phyloP scores from a whole-genome alignment of 2,797 vertebrate species.

The Amblyopsis hoosieri region DNA sequence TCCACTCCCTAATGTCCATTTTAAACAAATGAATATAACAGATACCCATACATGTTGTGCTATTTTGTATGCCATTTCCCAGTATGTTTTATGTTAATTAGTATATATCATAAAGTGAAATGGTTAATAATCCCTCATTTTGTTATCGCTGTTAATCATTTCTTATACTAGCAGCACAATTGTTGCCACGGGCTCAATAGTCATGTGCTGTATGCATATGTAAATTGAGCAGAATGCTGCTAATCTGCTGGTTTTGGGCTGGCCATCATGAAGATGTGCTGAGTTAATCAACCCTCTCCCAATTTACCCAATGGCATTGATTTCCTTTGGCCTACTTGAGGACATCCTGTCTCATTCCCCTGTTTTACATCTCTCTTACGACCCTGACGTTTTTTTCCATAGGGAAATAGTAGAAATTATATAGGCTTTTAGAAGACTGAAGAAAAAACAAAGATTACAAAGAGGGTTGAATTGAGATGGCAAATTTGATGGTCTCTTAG shows the following conservation, averaged over 20 bases:
- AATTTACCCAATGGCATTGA: constrained; percentile 17
- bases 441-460: constrained; percentile 28
- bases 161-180: too few species aligned
- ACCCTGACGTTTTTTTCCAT: not conserved
- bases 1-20: not conserved
- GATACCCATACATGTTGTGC: not conserved
- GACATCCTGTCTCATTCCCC: not conserved
- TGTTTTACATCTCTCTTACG: not conserved
- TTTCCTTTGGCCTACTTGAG: not conserved
- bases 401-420: not conserved
- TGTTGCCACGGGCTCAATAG: too few species aligned
- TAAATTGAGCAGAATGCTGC: constrained; percentile 1
- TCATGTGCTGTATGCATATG: too few species aligned
- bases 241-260: not conserved
- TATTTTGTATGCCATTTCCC: too few species aligned
- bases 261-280: constrained; percentile 10
- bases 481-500: constrained; percentile 65
- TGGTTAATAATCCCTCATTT: too few species aligned
- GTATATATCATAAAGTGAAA: too few species aligned
- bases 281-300: not conserved
- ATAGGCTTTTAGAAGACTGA: not conserved
- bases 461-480: constrained; percentile 39
- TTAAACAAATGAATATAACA: not conserved
- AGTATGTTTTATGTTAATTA: too few species aligned
- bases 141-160: too few species aligned